phyloP scores from a whole-genome alignment of 2,797 vertebrate species.

The Coregonus suidteri region DNA sequence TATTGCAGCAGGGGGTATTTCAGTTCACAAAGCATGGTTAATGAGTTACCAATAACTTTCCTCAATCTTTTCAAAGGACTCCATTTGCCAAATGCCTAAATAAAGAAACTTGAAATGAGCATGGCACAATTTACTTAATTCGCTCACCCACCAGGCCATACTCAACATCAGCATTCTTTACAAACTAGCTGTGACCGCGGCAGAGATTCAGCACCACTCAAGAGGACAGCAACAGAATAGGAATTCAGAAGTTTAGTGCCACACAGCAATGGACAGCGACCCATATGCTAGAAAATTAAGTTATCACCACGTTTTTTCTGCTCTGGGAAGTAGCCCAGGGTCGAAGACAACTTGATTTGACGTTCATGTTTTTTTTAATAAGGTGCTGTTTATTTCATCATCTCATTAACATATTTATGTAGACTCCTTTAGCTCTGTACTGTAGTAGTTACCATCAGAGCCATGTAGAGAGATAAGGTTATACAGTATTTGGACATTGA shows the following conservation, averaged over 20 bases:
- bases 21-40: not conserved
- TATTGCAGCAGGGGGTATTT: not conserved
- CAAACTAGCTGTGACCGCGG: not conserved
- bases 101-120: no score
- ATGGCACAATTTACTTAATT: no score
- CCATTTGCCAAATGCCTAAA: not conserved
- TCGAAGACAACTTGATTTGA: conserved; percentile 22
- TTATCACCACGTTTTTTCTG: not conserved
- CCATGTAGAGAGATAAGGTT: not conserved
- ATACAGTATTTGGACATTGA: conserved; percentile 29
- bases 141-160: no score
- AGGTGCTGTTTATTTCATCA: conserved; percentile 76
- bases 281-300: not conserved
- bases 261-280: not conserved
- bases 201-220: not conserved
- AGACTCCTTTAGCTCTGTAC: conserved; percentile 51
- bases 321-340: not conserved
- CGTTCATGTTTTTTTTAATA: conserved; percentile 57
- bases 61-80: not conserved
- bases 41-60: not conserved
- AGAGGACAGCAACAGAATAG: not conserved
- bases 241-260: not conserved
- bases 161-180: not conserved
- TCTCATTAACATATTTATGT: conserved; percentile 69
- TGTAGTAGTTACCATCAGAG: conserved; percentile 52